Percentiles rank a stretch among this genome's conserved stretches.
phyloP scores from a whole-genome alignment of 2,888 invertebrate species.

The Chrysopilus asiliformis region DNA sequence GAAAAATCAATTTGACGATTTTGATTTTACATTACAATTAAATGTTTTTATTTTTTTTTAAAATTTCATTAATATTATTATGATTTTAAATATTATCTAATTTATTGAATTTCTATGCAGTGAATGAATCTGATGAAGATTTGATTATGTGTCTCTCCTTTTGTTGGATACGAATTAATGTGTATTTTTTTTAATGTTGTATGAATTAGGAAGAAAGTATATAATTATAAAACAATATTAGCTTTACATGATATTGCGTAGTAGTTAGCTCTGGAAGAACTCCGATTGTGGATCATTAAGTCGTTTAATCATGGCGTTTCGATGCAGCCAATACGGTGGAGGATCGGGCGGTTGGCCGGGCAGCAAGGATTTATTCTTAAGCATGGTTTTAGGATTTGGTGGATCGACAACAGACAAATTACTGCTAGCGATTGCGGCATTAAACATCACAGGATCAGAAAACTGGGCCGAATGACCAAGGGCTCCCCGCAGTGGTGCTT shows the following conservation, averaged over 20 bases:
- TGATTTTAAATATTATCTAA: too few relatives aligned
- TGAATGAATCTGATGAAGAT: too few relatives aligned
- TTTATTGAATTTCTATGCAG: too few relatives aligned
- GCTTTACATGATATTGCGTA: neutral
- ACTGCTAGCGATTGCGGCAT: constrained; percentile 25
- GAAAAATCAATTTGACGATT: too few relatives aligned
- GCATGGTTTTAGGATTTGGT: constrained; percentile 37
- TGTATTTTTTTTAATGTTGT: too few relatives aligned
- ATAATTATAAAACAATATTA: too few relatives aligned
- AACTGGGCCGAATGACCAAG: constrained; percentile 28
- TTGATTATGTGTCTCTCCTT: too few relatives aligned
- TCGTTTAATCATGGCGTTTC: constrained; percentile 36
- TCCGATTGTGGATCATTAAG: constrained; percentile 36
- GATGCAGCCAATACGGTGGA: constrained; percentile 37
- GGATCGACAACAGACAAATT: constrained; percentile 20
- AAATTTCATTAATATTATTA: too few relatives aligned
- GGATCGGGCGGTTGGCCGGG: constrained; percentile 35
- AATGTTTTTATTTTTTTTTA: too few relatives aligned
- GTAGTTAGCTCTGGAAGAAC: constrained; percentile 44
- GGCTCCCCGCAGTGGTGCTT: constrained; percentile 26
- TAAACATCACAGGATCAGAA: constrained; percentile 37
- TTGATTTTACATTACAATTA: too few relatives aligned
- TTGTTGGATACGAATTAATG: too few relatives aligned
- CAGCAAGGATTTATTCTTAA: constrained; percentile 42
- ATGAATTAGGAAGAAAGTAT: too few relatives aligned